phyloP scores from a whole-genome alignment of 2,113 vertebrate genomes.

The Donacobius atricapilla region DNA sequence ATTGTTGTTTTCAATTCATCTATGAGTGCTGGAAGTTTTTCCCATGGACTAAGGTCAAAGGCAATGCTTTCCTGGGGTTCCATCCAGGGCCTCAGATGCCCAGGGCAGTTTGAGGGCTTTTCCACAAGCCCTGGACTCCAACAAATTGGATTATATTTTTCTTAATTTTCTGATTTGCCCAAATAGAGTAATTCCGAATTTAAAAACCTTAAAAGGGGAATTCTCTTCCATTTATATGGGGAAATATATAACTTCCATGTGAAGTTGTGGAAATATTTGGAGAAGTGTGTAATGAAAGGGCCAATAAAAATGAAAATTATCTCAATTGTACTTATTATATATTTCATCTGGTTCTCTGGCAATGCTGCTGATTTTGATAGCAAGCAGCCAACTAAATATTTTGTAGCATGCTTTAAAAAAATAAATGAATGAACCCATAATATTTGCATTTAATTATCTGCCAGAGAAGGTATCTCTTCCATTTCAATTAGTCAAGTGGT shows the following conservation, averaged over 20 bases:
- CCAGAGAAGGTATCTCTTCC: neutral
- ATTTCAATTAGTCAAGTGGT: neutral
- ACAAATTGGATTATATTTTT: neutral
- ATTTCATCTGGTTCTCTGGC: neutral
- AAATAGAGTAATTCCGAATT: neutral
- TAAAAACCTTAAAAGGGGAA: neutral
- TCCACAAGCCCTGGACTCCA: too few relatives aligned
- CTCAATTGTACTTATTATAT: neutral
- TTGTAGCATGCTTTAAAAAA: neutral
- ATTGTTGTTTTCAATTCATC: too few relatives aligned
- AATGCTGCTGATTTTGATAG: neutral
- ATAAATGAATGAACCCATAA: neutral
- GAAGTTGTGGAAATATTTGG: neutral
- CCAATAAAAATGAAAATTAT: constrained; percentile 18
- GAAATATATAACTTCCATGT: neutral
- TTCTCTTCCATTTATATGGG: neutral
- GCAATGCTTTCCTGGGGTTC: too few relatives aligned
- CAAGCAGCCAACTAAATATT: neutral
- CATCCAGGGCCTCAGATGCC: too few relatives aligned
- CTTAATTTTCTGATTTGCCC: neutral
- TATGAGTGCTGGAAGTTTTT: too few relatives aligned
- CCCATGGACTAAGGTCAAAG: too few relatives aligned
- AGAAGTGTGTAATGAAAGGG: neutral
- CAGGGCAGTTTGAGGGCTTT: too few relatives aligned
- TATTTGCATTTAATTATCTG: constrained; percentile 28